Conservation (phyloP, 2,888 invertebrate genomes). For the Calameuta filiformis region DNA sequence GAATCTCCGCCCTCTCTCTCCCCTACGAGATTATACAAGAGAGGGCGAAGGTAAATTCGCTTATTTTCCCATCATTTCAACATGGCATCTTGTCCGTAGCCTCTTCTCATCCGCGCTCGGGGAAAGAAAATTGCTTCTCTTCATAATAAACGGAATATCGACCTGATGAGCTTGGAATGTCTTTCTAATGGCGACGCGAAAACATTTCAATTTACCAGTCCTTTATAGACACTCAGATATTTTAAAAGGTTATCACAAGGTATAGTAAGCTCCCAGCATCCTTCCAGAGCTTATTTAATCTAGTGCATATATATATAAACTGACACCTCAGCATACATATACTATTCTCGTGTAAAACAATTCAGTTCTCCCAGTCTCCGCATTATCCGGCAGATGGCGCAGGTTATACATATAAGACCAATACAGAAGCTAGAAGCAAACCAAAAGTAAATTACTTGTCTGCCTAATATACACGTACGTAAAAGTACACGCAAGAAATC, state of each 20-base stretch:
- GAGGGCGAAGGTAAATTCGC: conserved; percentile 60
- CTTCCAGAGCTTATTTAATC: no score
- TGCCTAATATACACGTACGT: background rate
- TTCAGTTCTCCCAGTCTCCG: conserved; percentile 26
- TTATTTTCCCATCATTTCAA: conserved; percentile 64
- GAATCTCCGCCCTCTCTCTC: background rate
- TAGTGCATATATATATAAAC: no score
- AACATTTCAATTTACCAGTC: conserved; percentile 37
- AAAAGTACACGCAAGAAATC: background rate
- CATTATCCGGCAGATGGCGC: conserved; percentile 9
- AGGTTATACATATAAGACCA: no score
- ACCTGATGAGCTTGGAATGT: conserved; percentile 56
- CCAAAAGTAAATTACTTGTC: no score
- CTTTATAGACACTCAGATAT: background rate
- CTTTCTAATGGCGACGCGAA: conserved; percentile 32
- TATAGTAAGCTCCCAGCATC: no score
- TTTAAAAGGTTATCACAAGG: no score
- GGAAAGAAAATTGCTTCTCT: conserved; percentile 64
- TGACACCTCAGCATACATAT: no score
- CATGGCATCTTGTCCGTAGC: conserved; percentile 61
- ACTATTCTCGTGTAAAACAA: background rate
- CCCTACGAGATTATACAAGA: conserved; percentile 21
- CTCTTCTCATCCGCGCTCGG: conserved; percentile 54
- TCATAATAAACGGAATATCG: conserved; percentile 60
- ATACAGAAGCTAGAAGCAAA: no score